A percentile compares a stretch with the other conserved stretches of the same genome.
Conservation (phyloP, 2,113 vertebrate species). For the Anguilla japonica region DNA sequence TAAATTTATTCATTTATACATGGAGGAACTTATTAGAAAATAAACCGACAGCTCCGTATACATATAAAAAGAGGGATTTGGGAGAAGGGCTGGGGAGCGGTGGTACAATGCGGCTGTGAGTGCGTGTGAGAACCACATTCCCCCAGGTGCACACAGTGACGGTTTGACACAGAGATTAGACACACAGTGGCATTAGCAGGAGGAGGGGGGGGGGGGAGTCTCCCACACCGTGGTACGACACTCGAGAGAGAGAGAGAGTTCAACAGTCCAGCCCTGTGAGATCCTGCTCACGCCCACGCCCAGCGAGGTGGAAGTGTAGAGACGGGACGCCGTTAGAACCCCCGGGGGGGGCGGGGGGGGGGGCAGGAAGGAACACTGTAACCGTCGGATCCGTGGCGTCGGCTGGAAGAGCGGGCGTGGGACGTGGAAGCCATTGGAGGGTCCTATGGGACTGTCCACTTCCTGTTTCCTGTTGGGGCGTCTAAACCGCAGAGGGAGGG, state of each 20-base stretch:
- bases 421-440: not conserved
- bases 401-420: not conserved
- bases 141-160: not conserved
- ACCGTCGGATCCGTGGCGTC: too few species aligned
- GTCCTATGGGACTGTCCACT: not conserved
- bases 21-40: conserved; percentile 33
- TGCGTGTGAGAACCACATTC: not conserved
- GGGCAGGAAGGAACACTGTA: too few species aligned
- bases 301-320: not conserved
- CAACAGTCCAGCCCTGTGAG: not conserved
- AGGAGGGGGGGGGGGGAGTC: not conserved
- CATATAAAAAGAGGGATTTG: not conserved
- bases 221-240: not conserved
- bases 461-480: not conserved
- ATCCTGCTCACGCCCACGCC: not conserved
- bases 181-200: not conserved
- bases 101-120: not conserved
- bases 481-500: not conserved
- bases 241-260: not conserved
- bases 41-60: conserved; percentile 13
- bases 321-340: not conserved
- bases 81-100: conserved; percentile 7
- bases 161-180: not conserved
- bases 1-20: conserved; percentile 24
- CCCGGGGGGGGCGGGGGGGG: too few species aligned